Percentiles rank a stretch among this genome's conserved stretches.
Conservation (phyloP, 1,140 invertebrate species). For the Helicoverpa armigera region DNA sequence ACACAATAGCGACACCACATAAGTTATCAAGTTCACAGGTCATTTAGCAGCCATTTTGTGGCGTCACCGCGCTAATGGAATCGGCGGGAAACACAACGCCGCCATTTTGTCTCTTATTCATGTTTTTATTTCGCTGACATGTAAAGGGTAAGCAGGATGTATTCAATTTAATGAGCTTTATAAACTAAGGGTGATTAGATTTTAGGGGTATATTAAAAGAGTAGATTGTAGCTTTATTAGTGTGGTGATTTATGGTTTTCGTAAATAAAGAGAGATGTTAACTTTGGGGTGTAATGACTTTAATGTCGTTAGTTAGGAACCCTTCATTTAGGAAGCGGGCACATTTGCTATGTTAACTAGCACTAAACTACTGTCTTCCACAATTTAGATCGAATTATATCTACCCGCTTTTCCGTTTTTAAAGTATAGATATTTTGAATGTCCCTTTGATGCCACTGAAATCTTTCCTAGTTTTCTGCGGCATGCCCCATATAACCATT, state of each 20-base stretch:
- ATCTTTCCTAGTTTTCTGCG: too few relatives aligned
- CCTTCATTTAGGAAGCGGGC: too few relatives aligned
- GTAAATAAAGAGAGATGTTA: neutral
- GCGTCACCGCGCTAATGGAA: constrained; percentile 61
- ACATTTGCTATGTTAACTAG: too few relatives aligned
- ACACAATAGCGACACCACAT: neutral
- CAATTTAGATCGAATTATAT: too few relatives aligned
- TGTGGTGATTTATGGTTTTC: neutral
- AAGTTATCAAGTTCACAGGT: constrained; percentile 61
- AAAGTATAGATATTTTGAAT: too few relatives aligned
- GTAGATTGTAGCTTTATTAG: neutral
- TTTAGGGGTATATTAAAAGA: neutral
- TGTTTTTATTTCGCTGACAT: neutral
- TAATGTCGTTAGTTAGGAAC: too few relatives aligned
- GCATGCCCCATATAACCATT: too few relatives aligned
- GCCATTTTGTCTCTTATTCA: constrained; percentile 29
- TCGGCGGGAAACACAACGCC: constrained; percentile 47
- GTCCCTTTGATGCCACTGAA: too few relatives aligned
- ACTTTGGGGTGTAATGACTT: too few relatives aligned
- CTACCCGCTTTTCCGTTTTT: too few relatives aligned
- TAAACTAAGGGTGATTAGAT: neutral
- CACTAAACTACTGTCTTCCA: too few relatives aligned
- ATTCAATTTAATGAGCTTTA: neutral
- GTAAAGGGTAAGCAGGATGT: constrained; percentile 4
- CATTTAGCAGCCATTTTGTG: constrained; percentile 65